A percentile compares a stretch with the other conserved stretches of the same genome.
phyloP scores from a whole-genome alignment of 2,113 vertebrate species.

The Pleuronectes platessa region DNA sequence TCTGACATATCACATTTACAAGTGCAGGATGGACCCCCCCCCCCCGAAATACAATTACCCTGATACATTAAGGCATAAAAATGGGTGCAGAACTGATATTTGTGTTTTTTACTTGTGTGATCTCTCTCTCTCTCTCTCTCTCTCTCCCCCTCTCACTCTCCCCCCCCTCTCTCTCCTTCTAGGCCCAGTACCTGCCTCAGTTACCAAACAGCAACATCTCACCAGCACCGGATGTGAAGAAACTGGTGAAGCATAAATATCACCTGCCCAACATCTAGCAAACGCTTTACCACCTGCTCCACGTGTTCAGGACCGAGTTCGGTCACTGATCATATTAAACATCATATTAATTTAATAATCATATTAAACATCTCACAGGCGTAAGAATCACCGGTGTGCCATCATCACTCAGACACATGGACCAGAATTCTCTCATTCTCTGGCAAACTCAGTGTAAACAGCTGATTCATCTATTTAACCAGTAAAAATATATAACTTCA shows the following conservation, averaged over 20 bases:
- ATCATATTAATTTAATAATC: no score
- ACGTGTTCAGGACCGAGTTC: background rate
- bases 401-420: constrained; percentile 23
- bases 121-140: no score
- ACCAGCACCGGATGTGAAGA: constrained; percentile 83
- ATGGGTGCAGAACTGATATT: background rate
- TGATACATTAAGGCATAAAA: no score
- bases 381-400: constrained; percentile 46
- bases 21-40: no score
- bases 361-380: background rate
- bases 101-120: background rate
- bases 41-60: no score
- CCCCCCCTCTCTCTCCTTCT: constrained; percentile 2
- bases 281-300: background rate
- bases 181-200: constrained; percentile 85
- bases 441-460: background rate
- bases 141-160: background rate
- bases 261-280: constrained; percentile 85
- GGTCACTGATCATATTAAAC: background rate
- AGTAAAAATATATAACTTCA: no score
- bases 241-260: constrained; percentile 82
- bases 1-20: no score
- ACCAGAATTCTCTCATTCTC: background rate
- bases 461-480: background rate
- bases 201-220: constrained; percentile 83